A percentile compares a stretch with the other conserved stretches of the same genome.
These are phyloP conservation scores for Abscondita cerata DNA, from an alignment of 2,888 invertebrate species.

Conservation along the genomic window DNA sequence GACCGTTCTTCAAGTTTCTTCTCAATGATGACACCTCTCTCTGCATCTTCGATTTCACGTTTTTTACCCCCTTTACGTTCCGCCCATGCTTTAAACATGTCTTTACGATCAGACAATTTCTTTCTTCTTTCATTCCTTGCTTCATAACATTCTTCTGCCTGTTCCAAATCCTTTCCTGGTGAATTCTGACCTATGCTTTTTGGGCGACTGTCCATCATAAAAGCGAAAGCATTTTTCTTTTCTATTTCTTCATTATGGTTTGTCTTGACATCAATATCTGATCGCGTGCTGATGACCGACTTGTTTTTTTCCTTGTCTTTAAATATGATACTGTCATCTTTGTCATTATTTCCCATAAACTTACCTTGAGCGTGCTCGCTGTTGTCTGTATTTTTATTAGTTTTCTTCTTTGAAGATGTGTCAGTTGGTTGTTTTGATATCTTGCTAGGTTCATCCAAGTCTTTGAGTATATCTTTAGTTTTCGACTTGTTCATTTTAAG, in stretches of 20 bases:
- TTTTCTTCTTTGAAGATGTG: too few species aligned
- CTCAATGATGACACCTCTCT: conserved; percentile 65
- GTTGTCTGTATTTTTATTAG: too few species aligned
- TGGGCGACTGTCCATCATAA: conserved; percentile 72
- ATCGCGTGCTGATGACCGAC: too few species aligned
- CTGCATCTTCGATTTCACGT: conserved; percentile 65
- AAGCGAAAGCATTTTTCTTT: conserved; percentile 65
- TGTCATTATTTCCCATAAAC: too few species aligned
- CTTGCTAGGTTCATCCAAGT: too few species aligned
- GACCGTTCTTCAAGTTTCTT: conserved; percentile 67
- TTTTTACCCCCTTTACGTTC: conserved; percentile 68
- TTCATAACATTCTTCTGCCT: conserved; percentile 52
- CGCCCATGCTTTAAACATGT: conserved; percentile 68
- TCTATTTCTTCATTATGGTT: conserved; percentile 3
- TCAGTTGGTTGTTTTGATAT: too few species aligned
- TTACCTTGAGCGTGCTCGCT: too few species aligned
- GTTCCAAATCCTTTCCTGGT: conserved; percentile 63
- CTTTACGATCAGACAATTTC: conserved; percentile 58
- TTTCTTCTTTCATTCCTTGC: conserved; percentile 34
- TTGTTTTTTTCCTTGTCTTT: too few species aligned
- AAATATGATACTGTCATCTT: too few species aligned
- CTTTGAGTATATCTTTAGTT: too few species aligned
- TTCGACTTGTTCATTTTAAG: too few species aligned
- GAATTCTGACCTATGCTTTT: conserved; percentile 70
- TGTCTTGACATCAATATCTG: too few species aligned